Evolutionary conservation across 2,888 invertebrate genomes (phyloP), one percentile per base, ranked within the genome.

Genomic region (Platypus cylindrus): DNA sequence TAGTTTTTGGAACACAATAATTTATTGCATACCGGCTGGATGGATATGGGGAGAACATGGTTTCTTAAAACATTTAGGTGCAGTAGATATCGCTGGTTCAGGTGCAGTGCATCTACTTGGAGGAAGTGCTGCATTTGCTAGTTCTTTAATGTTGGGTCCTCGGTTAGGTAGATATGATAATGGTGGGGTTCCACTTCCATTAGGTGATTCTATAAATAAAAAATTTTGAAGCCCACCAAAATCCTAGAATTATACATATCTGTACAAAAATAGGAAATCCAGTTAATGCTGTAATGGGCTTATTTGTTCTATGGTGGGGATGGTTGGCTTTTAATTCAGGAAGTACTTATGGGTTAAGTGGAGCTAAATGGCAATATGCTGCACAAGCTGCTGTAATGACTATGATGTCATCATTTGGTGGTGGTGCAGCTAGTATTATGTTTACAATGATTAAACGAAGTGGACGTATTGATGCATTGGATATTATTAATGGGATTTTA

Each of bases 271-370:
- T 9, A 43, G 89, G 90, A 0, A 81, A 77, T 55, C 90, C 90
- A 0, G 90, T 90, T 3, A 90, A 90, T 54, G 87, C 87, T 0
- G 80, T 86, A 17, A 78, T 90, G 76, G 91, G 90, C 0, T 72
- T 90, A 8, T 91, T 91, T 54, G 89, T 91, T 23, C 64, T 91
- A 1, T 91, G 91, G 91, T 93, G 93, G 93, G 93, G 93, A 0
- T 93, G 93, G 93, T 65, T 94, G 34, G 91, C 90, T 0, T 93
- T 93, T 56, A 91, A 91, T 62, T 90, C 91, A 32, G 93, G 93
- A 9, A 87, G 86, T 47, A 83, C 83, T 30, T 83, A 83, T 51
- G 83, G 83, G 36, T 75, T 78, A 45, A 65, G 64, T 55, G 44
- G 44, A 2, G 44, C 30, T 15, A 85, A 85, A 58, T 93, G 91